phyloP scores from a whole-genome alignment of 2,888 invertebrate species.

The Nomada fucata region DNA sequence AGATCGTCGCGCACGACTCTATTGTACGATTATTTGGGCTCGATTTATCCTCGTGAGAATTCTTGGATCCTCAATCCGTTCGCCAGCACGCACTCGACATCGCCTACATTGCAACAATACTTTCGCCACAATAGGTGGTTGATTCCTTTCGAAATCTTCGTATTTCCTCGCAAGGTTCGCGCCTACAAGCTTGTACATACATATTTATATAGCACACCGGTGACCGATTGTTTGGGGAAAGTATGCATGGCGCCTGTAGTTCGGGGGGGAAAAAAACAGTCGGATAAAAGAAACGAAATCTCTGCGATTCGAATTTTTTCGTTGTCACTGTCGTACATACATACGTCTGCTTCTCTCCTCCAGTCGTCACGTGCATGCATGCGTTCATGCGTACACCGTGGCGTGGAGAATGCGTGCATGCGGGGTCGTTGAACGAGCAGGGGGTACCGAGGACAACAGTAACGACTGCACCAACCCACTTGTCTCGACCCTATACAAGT shows the following conservation, averaged over 20 bases:
- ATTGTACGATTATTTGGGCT: constrained; percentile 14
- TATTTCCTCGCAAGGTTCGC: constrained; percentile 31
- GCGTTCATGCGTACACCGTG: constrained; percentile 61
- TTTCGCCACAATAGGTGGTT: constrained; percentile 60
- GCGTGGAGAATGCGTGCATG: constrained; percentile 56
- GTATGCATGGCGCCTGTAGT: constrained; percentile 7
- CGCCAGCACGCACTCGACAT: not conserved
- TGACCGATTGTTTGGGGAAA: constrained; percentile 31
- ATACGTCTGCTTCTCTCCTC: constrained; percentile 46
- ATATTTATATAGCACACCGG: constrained; percentile 18
- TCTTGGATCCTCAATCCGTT: constrained; percentile 17
- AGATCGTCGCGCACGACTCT: not conserved
- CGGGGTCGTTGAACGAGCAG: constrained; percentile 81
- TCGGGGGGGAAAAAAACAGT: not conserved
- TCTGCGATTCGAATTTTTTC: constrained; percentile 45
- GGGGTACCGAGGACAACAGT: constrained; percentile 77
- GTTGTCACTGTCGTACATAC: constrained; percentile 46
- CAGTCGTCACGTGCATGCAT: constrained; percentile 67
- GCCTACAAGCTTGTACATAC: constrained; percentile 7
- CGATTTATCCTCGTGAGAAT: constrained; percentile 45
- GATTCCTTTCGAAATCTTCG: constrained; percentile 62
- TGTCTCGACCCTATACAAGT: constrained; percentile 72
- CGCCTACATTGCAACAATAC: constrained; percentile 44
- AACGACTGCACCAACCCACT: constrained; percentile 72
- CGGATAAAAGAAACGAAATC: constrained; percentile 33